Percentiles rank a stretch among this genome's conserved stretches.
phyloP scores from a whole-genome alignment of 92 coral and sea anemone species.

The Palythoa caribaeorum region DNA sequence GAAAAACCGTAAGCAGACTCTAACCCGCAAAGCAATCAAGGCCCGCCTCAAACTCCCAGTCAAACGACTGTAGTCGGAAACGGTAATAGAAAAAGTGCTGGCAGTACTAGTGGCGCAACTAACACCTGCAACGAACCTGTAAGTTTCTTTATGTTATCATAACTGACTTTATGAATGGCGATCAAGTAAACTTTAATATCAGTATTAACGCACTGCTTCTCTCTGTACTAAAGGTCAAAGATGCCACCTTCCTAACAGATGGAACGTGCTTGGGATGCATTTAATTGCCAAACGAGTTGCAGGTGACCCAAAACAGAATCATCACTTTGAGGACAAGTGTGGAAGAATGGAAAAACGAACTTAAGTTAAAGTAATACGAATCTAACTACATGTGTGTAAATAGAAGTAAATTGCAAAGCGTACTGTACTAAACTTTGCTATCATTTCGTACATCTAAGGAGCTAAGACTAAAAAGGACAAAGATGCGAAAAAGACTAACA shows the following conservation, averaged over 20 bases:
- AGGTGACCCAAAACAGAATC: conserved; percentile 15
- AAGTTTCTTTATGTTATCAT: conserved; percentile 15
- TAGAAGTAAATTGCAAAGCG: neutral
- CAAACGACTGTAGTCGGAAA: conserved; percentile 6
- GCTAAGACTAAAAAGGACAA: neutral
- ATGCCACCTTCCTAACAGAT: conserved; percentile 25
- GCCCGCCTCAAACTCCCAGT: conserved; percentile 29
- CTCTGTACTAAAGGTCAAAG: conserved; percentile 20
- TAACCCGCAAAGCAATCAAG: conserved; percentile 16
- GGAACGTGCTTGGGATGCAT: conserved; percentile 25
- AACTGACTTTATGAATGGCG: conserved; percentile 6
- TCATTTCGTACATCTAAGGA: neutral
- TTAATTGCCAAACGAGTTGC: conserved; percentile 11
- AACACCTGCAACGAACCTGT: conserved; percentile 3
- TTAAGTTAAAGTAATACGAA: neutral
- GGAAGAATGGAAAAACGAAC: conserved; percentile 4
- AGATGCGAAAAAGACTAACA: neutral
- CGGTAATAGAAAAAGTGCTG: neutral
- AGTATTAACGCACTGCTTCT: neutral
- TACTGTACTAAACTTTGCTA: conserved; percentile 9
- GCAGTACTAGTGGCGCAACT: neutral
- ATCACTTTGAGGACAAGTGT: conserved; percentile 14
- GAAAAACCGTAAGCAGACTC: neutral
- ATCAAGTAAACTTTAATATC: neutral
- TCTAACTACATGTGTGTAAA: neutral